phyloP scores from a whole-genome alignment of 2,113 vertebrate genomes.

The Lasiurus borealis region DNA sequence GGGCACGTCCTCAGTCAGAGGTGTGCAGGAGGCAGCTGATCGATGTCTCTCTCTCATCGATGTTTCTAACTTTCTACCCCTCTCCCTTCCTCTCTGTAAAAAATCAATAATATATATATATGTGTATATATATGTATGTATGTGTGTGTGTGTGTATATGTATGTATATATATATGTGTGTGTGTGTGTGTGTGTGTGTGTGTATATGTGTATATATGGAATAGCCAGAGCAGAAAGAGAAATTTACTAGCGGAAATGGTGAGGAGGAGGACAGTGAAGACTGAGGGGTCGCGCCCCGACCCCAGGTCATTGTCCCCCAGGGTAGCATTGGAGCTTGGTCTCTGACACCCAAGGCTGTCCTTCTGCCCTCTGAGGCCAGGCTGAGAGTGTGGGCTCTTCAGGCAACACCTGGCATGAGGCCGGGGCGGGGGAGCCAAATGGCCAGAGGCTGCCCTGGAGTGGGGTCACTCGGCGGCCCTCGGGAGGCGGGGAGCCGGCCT shows the following conservation, averaged over 20 bases:
- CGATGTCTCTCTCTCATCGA: no score
- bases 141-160: no score
- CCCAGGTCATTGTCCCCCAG: not conserved
- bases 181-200: no score
- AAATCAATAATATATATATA: no score
- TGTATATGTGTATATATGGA: no score
- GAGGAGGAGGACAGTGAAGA: not conserved
- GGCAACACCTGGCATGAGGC: not conserved
- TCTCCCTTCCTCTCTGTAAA: no score
- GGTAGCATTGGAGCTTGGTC: not conserved
- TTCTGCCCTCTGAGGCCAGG: not conserved
- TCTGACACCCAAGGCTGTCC: not conserved
- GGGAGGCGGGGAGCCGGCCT: not conserved
- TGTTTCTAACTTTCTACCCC: no score
- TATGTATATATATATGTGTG: no score
- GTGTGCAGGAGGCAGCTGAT: no score
- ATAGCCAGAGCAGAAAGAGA: not conserved
- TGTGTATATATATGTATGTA: no score
- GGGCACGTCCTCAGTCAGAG: no score
- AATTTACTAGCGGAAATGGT: not conserved
- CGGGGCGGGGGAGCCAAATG: no score
- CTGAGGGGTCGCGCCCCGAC: not conserved
- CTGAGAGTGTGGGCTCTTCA: not conserved
- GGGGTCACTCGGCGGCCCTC: not conserved
- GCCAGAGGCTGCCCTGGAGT: not conserved